Conservation (phyloP, 2,113 vertebrate genomes). For the Syngnathus floridae region DNA sequence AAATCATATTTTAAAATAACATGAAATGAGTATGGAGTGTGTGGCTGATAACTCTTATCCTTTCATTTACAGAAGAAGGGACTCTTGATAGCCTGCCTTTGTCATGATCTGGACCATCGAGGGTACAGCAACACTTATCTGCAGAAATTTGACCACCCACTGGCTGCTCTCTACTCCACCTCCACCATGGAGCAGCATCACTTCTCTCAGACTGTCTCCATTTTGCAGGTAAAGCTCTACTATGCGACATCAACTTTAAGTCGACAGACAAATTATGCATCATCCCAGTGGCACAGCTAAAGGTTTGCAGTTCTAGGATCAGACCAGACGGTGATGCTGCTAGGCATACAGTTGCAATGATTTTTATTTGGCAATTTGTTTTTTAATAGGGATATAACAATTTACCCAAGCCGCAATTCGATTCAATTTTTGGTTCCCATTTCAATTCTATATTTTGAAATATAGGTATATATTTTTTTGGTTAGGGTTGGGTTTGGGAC, state of each 20-base stretch:
- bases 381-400: too few relatives aligned
- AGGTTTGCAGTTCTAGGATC: not conserved
- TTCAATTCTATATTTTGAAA: too few relatives aligned
- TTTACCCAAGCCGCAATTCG: too few relatives aligned
- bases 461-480: too few relatives aligned
- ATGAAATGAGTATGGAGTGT: not conserved
- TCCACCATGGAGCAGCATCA: constrained; percentile 99
- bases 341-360: too few relatives aligned
- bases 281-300: not conserved
- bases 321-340: too few relatives aligned
- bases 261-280: not conserved
- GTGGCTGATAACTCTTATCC: not conserved
- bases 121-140: constrained; percentile 96
- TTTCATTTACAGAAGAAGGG: constrained; percentile 80
- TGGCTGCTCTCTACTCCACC: constrained; percentile 94
- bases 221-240: constrained; percentile 88
- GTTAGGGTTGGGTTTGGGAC: too few relatives aligned
- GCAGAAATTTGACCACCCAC: constrained; percentile 96
- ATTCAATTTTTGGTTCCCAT: too few relatives aligned
- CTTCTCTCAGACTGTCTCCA: constrained; percentile 96
- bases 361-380: too few relatives aligned
- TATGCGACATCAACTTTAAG: constrained; percentile 1
- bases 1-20: not conserved
- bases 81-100: constrained; percentile 90
- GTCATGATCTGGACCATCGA: constrained; percentile 95